phyloP scores from a whole-genome alignment of 2,797 vertebrate species.

The Mallotus villosus region DNA sequence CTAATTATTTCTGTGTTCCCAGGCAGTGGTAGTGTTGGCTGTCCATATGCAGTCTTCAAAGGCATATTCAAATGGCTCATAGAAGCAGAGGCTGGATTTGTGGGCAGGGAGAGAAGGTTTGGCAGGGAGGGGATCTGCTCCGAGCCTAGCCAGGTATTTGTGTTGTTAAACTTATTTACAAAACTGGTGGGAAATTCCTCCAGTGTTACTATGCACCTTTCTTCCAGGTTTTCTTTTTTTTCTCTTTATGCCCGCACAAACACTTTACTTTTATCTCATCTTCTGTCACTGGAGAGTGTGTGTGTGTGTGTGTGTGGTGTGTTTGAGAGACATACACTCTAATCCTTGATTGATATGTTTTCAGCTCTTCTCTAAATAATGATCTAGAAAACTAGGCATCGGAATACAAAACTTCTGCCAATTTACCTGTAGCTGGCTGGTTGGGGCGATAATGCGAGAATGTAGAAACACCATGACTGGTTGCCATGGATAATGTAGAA shows the following conservation, averaged over 20 bases:
- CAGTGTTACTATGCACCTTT: conserved; percentile 36
- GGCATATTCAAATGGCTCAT: conserved; percentile 60
- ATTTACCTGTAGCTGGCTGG: too few relatives aligned
- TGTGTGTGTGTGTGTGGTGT: conserved; percentile 11
- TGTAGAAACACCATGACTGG: too few relatives aligned
- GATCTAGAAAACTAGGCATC: conserved; percentile 45
- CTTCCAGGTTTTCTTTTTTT: conserved; percentile 21
- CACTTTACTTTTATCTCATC: conserved; percentile 20
- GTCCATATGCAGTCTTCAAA: conserved; percentile 70
- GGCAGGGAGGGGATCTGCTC: conserved; percentile 41
- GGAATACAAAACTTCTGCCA: too few relatives aligned
- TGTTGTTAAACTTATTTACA: conserved; percentile 65
- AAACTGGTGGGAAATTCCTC: conserved; percentile 62
- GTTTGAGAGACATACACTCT: conserved; percentile 17
- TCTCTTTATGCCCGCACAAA: too few relatives aligned
- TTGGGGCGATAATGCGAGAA: too few relatives aligned
- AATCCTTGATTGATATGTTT: conserved; percentile 51
- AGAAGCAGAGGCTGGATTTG: conserved; percentile 56
- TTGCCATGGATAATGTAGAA: too few relatives aligned
- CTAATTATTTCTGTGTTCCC: conserved; percentile 68
- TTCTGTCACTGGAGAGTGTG: conserved; percentile 52
- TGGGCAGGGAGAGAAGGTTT: conserved; percentile 58
- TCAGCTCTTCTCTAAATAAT: conserved; percentile 48
- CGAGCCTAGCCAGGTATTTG: conserved; percentile 61
- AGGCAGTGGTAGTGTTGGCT: conserved; percentile 61